These are phyloP conservation scores for Beris morrisii DNA, from an alignment of 2,888 invertebrate genomes.

Conservation along the genomic window DNA sequence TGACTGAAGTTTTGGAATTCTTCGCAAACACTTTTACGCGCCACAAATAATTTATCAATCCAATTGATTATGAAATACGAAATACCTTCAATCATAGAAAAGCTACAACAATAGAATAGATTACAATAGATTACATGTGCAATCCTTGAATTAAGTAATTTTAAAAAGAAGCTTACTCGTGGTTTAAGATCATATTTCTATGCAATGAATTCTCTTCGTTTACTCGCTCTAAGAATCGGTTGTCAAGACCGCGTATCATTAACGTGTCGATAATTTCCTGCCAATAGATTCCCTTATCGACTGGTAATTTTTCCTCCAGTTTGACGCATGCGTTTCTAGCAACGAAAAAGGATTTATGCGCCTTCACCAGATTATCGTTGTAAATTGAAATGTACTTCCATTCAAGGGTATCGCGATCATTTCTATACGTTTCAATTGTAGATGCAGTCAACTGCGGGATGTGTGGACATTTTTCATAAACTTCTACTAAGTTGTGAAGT, in stretches of 20 bases:
- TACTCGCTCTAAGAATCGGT: slow-evolving; percentile 45
- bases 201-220: slow-evolving; percentile 39
- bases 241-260: slow-evolving; percentile 32
- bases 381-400: slow-evolving; percentile 60
- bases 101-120: slow-evolving; percentile 21
- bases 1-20: slow-evolving; percentile 45
- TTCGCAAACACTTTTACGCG: slow-evolving; percentile 38
- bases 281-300: slow-evolving; percentile 39
- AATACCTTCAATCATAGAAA: slow-evolving; percentile 38
- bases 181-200: background rate
- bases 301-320: slow-evolving; percentile 17
- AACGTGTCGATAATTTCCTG: slow-evolving; percentile 26
- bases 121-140: background rate
- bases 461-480: slow-evolving; percentile 42
- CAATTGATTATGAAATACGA: slow-evolving; percentile 45
- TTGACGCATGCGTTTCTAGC: slow-evolving; percentile 12
- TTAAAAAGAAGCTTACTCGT: slow-evolving; percentile 8
- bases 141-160: background rate
- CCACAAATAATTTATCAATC: slow-evolving; percentile 44
- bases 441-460: slow-evolving; percentile 42
- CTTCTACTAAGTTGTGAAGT: slow-evolving; percentile 65
- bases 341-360: slow-evolving; percentile 19
- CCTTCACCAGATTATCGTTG: slow-evolving; percentile 43
- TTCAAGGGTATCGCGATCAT: slow-evolving; percentile 60
- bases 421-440: slow-evolving; percentile 42